A percentile compares a stretch with the other conserved stretches of the same genome.
These are phyloP conservation scores for Theristus sp. DNA, from an alignment of 2,888 invertebrate genomes.

Conservation along the genomic window DNA sequence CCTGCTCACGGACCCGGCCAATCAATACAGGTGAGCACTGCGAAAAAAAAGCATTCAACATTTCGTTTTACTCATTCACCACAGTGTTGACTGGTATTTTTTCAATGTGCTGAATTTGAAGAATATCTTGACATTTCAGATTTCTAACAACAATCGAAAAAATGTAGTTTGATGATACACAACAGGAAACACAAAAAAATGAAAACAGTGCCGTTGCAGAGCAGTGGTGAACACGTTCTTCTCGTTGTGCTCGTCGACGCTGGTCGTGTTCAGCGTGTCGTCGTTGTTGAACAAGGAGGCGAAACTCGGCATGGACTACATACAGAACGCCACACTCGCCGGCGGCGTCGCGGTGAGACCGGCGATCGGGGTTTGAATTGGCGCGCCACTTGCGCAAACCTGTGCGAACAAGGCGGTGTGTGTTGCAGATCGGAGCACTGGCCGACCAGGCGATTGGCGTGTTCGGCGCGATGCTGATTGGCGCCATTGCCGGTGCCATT, in stretches of 20 bases:
- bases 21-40: background rate
- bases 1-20: constrained; percentile 26
- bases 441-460: constrained; percentile 27
- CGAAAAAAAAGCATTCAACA: too few species aligned
- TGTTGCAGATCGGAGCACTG: constrained; percentile 19
- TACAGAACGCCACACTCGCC: constrained; percentile 32
- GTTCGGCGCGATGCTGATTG: constrained; percentile 9
- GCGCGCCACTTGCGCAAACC: too few species aligned
- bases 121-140: too few species aligned
- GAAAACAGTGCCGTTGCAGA: background rate
- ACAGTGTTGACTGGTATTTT: too few species aligned
- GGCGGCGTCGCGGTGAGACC: constrained; percentile 28
- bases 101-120: too few species aligned
- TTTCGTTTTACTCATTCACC: too few species aligned
- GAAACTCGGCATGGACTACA: constrained; percentile 23
- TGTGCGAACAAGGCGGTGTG: too few species aligned
- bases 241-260: background rate
- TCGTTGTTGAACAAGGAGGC: background rate
- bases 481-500: constrained; percentile 9
- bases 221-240: background rate
- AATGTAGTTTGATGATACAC: too few species aligned
- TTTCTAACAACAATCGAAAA: too few species aligned
- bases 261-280: background rate
- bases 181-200: too few species aligned
- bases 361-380: too few species aligned